Evolutionary conservation across 2,888 invertebrate species (phyloP), one percentile per base, ranked within the genome.

Genomic region (Agrilus biguttatus): DNA sequence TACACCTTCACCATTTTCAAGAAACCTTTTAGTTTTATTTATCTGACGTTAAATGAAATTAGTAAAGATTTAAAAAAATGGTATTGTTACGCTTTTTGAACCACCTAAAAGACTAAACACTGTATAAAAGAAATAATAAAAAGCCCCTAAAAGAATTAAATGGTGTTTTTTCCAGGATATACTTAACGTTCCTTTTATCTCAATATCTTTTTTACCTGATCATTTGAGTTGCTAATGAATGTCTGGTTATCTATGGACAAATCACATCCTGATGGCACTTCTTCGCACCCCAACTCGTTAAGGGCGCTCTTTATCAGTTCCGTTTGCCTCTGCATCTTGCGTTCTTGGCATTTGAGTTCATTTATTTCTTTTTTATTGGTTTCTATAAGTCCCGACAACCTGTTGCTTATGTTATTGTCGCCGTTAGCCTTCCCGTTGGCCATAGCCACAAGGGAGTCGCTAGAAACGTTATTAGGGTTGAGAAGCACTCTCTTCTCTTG

Each of bases 221-320:
- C 80, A 44, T 74, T 75, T 17, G 74, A 69, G 59, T 72, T 72
- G 47, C 77, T 81, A 48, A 80, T 78, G 56, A 68, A 80, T 65
- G 66, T 75, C 69, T 54, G 79, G 70, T 45, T 76, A 67, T 51
- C 76, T 63, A 68, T 62, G 8, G 66, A 64, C 8, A 87, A 70
- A 65, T 88, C 88, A 61, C 86, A 87, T 40, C 86, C 89, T 7
- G 85, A 81, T 13, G 89, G 89, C 45, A 85, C 75, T 67, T 89
- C 88, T 64, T 89, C 88, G 60, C 88, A 88, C 43, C 89, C 88
- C 23, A 89, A 72, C 64, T 89, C 87, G 45, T 84, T 86, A 45
- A 90, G 67, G n/a, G 89, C 88, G 37, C 80, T 76, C 55, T 83
- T 78, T 51, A 89, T 88, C 62, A 90, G 77, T 59, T 90, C 88